Conservation (phyloP, 2,888 invertebrate species). For the Erebia epiphron region DNA sequence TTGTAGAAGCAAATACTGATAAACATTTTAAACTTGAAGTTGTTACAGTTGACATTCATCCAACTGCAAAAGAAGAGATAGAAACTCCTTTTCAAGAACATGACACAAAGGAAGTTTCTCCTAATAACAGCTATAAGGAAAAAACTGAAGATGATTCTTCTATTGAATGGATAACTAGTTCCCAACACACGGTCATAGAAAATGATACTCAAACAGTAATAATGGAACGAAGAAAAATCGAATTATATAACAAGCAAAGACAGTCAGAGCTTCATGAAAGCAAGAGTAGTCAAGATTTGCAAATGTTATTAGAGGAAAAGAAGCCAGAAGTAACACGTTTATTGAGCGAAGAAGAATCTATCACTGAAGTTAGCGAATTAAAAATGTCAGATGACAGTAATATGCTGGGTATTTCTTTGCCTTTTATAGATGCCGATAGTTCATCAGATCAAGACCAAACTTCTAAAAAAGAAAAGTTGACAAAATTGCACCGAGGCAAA, state of each 20-base stretch:
- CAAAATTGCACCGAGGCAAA: slow-evolving; percentile 72
- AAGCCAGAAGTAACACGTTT: slow-evolving; percentile 77
- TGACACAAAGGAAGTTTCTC: slow-evolving; percentile 61
- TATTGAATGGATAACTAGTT: slow-evolving; percentile 75
- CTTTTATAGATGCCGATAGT: slow-evolving; percentile 81
- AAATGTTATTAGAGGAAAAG: slow-evolving; percentile 61
- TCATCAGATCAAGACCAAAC: slow-evolving; percentile 75
- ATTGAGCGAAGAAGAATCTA: slow-evolving; percentile 87
- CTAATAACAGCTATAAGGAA: slow-evolving; percentile 70
- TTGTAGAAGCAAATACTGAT: slow-evolving; percentile 59
- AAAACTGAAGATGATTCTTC: slow-evolving; percentile 77
- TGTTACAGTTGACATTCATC: slow-evolving; percentile 76
- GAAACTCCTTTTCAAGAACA: slow-evolving; percentile 46
- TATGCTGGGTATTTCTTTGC: slow-evolving; percentile 74
- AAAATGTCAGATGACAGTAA: slow-evolving; percentile 80
- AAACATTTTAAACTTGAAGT: slow-evolving; percentile 78
- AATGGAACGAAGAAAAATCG: slow-evolving; percentile 84
- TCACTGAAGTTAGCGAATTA: slow-evolving; percentile 85
- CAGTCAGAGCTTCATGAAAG: slow-evolving; percentile 73
- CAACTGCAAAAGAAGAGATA: slow-evolving; percentile 58
- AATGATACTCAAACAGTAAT: slow-evolving; percentile 85
- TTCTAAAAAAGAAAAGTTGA: slow-evolving; percentile 56
- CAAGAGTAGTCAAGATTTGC: slow-evolving; percentile 67
- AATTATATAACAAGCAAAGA: slow-evolving; percentile 82
- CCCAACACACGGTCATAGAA: slow-evolving; percentile 72